phyloP scores from a whole-genome alignment of 2,113 vertebrate genomes.

The Lipophrys pholis region DNA sequence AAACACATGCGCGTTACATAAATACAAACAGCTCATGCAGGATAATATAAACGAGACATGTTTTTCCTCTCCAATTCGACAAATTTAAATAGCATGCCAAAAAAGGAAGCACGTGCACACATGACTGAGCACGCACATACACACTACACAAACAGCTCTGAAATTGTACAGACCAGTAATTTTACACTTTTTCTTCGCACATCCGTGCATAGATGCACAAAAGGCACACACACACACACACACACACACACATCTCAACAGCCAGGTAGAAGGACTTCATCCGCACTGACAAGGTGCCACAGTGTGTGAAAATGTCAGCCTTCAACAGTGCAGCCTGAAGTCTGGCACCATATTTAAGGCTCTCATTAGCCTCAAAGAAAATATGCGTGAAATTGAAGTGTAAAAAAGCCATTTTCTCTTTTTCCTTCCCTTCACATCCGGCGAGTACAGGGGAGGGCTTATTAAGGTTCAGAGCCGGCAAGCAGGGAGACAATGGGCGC shows the following conservation, averaged over 20 bases:
- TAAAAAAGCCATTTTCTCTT: constrained; percentile 81
- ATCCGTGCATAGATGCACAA: not conserved
- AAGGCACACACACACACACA: constrained; percentile 24
- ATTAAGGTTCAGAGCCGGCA: constrained; percentile 79
- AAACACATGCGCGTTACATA: constrained; percentile 1
- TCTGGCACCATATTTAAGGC: constrained; percentile 84
- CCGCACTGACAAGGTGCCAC: constrained; percentile 83
- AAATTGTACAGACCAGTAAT: constrained; percentile 9
- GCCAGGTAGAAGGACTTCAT: constrained; percentile 83
- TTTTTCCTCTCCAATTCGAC: constrained; percentile 1
- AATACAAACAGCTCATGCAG: not conserved
- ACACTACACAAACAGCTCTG: constrained; percentile 3
- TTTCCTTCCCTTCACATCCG: constrained; percentile 57
- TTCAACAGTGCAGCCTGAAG: constrained; percentile 77
- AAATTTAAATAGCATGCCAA: constrained; percentile 1
- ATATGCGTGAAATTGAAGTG: constrained; percentile 83
- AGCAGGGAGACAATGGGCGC: constrained; percentile 60
- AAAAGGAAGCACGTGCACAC: not conserved
- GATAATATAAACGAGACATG: not conserved
- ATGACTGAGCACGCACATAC: constrained; percentile 11
- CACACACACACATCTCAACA: constrained; percentile 59
- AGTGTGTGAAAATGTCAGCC: constrained; percentile 85
- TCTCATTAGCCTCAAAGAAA: constrained; percentile 87
- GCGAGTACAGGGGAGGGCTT: constrained; percentile 63
- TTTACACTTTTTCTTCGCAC: constrained; percentile 11